Evolutionary conservation across 2,113 vertebrate species (phyloP).

Genomic region (Tachuris rubrigastra): DNA sequence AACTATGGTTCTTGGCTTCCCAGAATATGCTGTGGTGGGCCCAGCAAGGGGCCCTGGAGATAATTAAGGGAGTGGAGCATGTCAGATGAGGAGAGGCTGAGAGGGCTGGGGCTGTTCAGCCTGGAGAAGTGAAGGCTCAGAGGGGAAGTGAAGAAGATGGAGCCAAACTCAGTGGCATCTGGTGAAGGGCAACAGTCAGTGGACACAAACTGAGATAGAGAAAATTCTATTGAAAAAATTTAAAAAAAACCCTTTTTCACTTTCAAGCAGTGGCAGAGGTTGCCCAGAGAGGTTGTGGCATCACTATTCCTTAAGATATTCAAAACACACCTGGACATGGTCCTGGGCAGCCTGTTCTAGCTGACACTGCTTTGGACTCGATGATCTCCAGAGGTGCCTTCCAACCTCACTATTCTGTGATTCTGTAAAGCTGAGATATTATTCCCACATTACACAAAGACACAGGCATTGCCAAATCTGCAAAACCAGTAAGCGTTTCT

Average conservation of each 20-base stretch:
- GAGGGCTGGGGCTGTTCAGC: background rate
- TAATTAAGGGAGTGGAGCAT: background rate
- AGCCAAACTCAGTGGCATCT: background rate
- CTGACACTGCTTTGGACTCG: background rate
- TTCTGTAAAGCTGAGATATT: background rate
- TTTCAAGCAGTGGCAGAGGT: background rate
- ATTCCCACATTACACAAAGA: background rate
- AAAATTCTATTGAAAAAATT: background rate
- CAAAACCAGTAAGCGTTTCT: background rate
- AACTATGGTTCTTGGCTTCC: background rate
- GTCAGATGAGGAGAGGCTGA: background rate
- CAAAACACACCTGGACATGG: background rate
- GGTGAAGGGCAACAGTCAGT: background rate
- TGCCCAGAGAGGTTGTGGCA: background rate
- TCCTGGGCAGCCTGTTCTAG: background rate
- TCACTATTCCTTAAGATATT: background rate
- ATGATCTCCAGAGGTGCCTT: background rate
- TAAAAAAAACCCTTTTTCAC: background rate
- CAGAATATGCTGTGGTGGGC: background rate
- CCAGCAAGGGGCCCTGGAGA: background rate
- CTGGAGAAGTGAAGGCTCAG: background rate
- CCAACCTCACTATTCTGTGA: background rate
- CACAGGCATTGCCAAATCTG: background rate
- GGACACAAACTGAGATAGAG: background rate
- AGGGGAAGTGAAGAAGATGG: background rate